Evolutionary conservation across 2,888 invertebrate genomes (phyloP).

Genomic region (Hymenopus coronatus): DNA sequence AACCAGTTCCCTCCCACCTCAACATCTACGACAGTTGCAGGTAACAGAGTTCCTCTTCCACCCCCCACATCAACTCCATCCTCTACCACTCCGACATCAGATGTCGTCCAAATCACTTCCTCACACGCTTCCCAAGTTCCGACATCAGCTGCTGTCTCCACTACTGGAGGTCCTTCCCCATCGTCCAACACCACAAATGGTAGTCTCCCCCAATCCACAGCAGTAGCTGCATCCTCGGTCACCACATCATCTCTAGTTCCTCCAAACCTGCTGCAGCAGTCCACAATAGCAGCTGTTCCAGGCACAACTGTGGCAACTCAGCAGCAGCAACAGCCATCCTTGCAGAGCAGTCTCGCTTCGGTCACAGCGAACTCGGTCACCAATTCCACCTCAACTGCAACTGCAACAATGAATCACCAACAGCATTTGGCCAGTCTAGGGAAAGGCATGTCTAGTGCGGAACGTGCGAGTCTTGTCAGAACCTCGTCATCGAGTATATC

Average conservation of each 20-base stretch:
- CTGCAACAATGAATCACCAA: constrained; percentile 44
- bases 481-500: constrained; percentile 56
- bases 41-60: constrained; percentile 22
- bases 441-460: constrained; percentile 52
- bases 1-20: constrained; percentile 21
- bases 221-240: neutral
- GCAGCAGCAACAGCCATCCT: constrained; percentile 40
- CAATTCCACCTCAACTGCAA: constrained; percentile 54
- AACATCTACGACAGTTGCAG: constrained; percentile 10
- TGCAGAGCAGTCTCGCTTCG: constrained; percentile 33
- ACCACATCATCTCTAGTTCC: constrained; percentile 17
- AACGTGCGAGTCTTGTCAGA: constrained; percentile 52
- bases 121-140: neutral
- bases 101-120: neutral
- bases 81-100: neutral
- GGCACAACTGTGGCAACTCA: constrained; percentile 37
- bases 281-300: constrained; percentile 36
- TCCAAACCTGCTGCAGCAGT: constrained; percentile 12
- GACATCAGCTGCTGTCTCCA: constrained; percentile 13
- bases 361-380: constrained; percentile 37
- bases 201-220: constrained; percentile 11
- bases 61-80: constrained; percentile 21
- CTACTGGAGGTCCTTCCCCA: constrained; percentile 23
- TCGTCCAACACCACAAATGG: constrained; percentile 7
- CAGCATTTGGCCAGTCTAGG: constrained; percentile 51